Evolutionary conservation across 2,113 vertebrate species (phyloP).

Genomic region (Macquaria ambigua): DNA sequence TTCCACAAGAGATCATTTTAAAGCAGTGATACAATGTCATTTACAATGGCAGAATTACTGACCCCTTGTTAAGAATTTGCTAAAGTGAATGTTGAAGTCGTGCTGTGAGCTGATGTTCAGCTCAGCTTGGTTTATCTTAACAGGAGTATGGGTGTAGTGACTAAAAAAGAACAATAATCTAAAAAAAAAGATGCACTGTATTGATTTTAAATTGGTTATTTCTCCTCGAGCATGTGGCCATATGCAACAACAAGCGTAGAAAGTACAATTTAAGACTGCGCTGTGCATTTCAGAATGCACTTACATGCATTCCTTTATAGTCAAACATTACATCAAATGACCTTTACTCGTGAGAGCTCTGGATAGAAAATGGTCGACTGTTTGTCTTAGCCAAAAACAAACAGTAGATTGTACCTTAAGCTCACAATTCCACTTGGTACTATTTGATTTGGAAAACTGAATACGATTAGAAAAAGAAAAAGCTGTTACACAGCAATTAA

Average conservation of each 20-base stretch:
- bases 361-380: conserved; percentile 10
- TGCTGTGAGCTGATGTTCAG: not conserved
- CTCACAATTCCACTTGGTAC: not conserved
- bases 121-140: not conserved
- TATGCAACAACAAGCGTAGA: not conserved
- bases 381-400: conserved; percentile 40
- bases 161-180: not conserved
- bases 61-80: conserved; percentile 1
- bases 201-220: not conserved
- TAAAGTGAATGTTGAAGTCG: conserved; percentile 3
- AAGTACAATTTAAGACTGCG: not conserved
- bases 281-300: conserved; percentile 5
- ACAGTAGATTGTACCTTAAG: conserved; percentile 18
- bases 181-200: not conserved
- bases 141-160: not conserved
- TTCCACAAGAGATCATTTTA: conserved; percentile 6
- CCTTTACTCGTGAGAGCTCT: conserved; percentile 30
- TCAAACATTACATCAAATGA: conserved; percentile 61
- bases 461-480: not conserved
- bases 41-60: conserved; percentile 9
- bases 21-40: not conserved
- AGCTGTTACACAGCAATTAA: not conserved
- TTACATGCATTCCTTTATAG: conserved; percentile 35
- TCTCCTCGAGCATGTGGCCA: not conserved
- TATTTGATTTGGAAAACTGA: conserved; percentile 7